A percentile compares a stretch with the other conserved stretches of the same genome.
These are phyloP conservation scores for Xestia ashworthii DNA, from an alignment of 2,888 invertebrate species.

Conservation along the genomic window DNA sequence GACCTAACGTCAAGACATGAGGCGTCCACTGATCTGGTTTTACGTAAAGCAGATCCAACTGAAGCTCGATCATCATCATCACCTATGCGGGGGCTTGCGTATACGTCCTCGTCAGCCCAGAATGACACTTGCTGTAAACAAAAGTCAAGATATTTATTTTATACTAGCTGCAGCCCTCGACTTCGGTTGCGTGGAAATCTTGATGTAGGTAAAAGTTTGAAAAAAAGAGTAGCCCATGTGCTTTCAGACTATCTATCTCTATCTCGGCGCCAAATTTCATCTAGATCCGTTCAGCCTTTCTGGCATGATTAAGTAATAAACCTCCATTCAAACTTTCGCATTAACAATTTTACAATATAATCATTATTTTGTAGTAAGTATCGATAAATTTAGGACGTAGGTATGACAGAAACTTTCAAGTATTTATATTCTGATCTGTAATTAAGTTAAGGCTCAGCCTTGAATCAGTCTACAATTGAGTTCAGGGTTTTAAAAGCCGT, in stretches of 20 bases:
- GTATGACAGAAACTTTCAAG: constrained; percentile 1
- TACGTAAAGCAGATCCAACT: constrained; percentile 94
- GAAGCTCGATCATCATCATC: constrained; percentile 94
- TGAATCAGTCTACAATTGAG: constrained; percentile 46
- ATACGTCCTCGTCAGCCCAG: constrained; percentile 94
- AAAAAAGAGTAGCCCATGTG: neutral
- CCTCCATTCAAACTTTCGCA: neutral
- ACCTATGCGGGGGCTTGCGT: constrained; percentile 91
- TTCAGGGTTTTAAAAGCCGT: constrained; percentile 50
- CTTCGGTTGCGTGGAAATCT: neutral
- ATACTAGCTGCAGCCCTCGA: neutral
- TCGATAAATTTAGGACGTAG: neutral
- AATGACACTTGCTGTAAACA: constrained; percentile 93
- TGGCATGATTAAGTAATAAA: neutral
- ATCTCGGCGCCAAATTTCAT: neutral
- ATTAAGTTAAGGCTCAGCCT: constrained; percentile 49
- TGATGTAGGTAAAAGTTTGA: neutral
- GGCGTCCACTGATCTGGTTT: constrained; percentile 97
- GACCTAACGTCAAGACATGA: constrained; percentile 96
- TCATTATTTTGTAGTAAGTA: neutral
- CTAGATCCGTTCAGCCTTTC: neutral
- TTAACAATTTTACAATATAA: neutral
- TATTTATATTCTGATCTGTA: constrained; percentile 36
- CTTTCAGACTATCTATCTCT: neutral
- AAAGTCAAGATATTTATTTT: constrained; percentile 11